Evolutionary conservation across 1,140 invertebrate species (phyloP), one percentile per base, ranked within the genome.

Genomic region (Lamellibrachia luymesi): DNA sequence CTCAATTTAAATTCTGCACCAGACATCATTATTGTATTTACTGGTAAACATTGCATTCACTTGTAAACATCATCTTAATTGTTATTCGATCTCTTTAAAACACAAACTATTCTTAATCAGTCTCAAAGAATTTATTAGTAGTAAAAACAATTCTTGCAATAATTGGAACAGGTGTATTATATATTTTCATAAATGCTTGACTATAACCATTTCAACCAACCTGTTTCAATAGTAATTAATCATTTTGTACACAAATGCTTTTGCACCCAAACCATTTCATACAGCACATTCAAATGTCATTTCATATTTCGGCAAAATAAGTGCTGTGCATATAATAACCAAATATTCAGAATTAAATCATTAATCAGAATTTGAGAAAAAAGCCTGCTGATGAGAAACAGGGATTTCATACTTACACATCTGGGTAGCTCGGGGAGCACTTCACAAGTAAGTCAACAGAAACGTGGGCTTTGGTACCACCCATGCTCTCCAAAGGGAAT

Each of bases 391-490:
- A 8, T 80, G 64, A 80, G 64, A 80, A 22, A 80, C 17, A 80
- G 2, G 64, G 8, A 80, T 80, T 80, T 10, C 17, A 10, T 17
- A 96, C 97, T 97, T 97, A 98, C 97, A 97, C 96, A 94, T 98
- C 97, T 92, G 98, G 98, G 96, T 98, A 98, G 91, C 97, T 97
- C 38, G 97, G 95, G 5, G 97, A 96, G 94, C 98, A 98, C 22
- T 96, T 97, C 4, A 98, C 96, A 94, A 97, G 97, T 90, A 98
- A 95, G 95, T 98, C 97, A 50, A 98, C 96, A 95, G 97, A 96
- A 1, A 97, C 97, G 96, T 98, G 97, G 22, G 97, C 95, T 94
- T 97, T 97, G 51, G 96, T 96, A 93, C 93, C 92, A 7, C 97
- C 97, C 95, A 97, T 97, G 92, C 97, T 97, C 94, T 97, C 97